phyloP scores from a whole-genome alignment of 2,797 vertebrate species.

The Hylomyscus alleni region DNA sequence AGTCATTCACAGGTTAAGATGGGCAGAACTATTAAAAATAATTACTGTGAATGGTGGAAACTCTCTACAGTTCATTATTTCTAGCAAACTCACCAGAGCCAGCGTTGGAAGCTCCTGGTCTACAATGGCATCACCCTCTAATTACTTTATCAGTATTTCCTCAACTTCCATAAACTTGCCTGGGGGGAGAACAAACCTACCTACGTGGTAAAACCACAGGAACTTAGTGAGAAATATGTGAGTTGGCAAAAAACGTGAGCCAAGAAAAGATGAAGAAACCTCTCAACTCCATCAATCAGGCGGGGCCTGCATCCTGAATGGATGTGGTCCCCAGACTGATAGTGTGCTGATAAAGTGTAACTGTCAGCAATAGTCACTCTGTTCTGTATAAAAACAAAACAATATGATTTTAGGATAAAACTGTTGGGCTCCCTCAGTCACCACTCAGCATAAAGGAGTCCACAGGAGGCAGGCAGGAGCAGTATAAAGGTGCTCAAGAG shows the following conservation, averaged over 20 bases:
- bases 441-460: neutral
- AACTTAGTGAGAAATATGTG: constrained; percentile 69
- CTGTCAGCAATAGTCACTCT: neutral
- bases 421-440: neutral
- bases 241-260: constrained; percentile 47
- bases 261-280: constrained; percentile 25
- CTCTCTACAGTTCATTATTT: neutral
- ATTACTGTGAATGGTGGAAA: neutral
- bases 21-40: neutral
- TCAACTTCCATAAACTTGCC: constrained; percentile 52
- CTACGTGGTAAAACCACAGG: constrained; percentile 28
- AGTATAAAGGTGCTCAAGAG: neutral
- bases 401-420: constrained; percentile 53
- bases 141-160: constrained; percentile 33
- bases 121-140: constrained; percentile 1
- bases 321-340: neutral
- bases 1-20: neutral
- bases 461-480: neutral
- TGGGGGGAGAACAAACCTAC: neutral
- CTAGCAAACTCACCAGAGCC: neutral
- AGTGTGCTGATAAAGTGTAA: neutral
- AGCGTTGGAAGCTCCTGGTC: neutral
- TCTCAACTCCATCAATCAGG: neutral
- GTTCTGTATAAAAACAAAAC: constrained; percentile 34
- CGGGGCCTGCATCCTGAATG: neutral